Base-by-base conservation (phyloP, 2,113 vertebrate species). In the Acanthisitta chloris region DNA sequence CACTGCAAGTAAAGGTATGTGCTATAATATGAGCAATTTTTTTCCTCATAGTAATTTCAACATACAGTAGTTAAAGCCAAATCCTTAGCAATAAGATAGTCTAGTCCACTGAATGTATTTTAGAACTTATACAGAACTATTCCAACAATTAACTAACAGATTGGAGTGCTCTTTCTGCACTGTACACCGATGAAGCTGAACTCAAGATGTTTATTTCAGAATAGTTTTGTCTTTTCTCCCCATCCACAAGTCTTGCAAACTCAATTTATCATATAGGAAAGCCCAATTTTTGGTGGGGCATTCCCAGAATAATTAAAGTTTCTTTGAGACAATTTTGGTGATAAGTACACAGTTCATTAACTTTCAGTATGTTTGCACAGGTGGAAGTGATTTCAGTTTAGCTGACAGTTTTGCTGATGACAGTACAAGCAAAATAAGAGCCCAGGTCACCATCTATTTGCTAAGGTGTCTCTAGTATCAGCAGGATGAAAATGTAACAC, bases 331-430 rank as follows among this genome's bases (percentile, higher is more conserved):
- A 92, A 84, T 81, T 84, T 69, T 46, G 42, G 57, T 48, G 81
- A 17, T 59, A 87, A 81, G 57, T 26, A 69, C 34, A 34, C 73
- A 84, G 76, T 48, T 84, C 91, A 94, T 87, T 95, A 94, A 93
- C 94, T 84, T 81, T 7, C 28, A 23, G 66, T 51, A 57, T 84
- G 84, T 96, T 95, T 96, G 89, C 77, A 96, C 93, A 96, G 95
- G 84, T 96, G 94, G 45, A 76, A 76, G 40, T 34, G 49, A 73
- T 1, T 55, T 57, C 46, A 86, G 61, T 62, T 84, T 17, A 78
- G 73, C 91, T 91, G 94, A 94, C 40, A 70, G 54, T 49, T 88
- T 83, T 88, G 55, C n/a, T 86, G 33, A 73, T 28, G 55, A 88
- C 31, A 17, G 59, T 19, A 62, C 26, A 42, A 62, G 46, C 45